A percentile compares a stretch with the other conserved stretches of the same genome.
These are phyloP conservation scores for Fissipunctia ypsillon DNA, from an alignment of 2,888 invertebrate genomes.

Conservation along the genomic window DNA sequence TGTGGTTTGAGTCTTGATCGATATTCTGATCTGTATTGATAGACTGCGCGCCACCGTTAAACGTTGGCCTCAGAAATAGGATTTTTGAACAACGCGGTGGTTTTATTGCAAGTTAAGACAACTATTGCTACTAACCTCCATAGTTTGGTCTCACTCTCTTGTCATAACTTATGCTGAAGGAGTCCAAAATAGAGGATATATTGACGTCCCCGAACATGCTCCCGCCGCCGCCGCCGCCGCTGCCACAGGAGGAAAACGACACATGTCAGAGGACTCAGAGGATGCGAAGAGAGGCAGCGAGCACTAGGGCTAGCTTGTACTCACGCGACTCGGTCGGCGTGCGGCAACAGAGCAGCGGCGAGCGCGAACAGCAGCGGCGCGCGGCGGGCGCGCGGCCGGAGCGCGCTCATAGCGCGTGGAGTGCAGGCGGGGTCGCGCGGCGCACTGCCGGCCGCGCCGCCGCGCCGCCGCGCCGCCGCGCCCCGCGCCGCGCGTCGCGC, in stretches of 20 bases:
- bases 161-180: constrained; percentile 98
- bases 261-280: constrained; percentile 49
- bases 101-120: not conserved
- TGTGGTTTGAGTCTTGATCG: constrained; percentile 22
- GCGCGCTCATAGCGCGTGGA: constrained; percentile 71
- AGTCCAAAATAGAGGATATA: constrained; percentile 97
- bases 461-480: constrained; percentile 16
- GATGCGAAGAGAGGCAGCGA: constrained; percentile 14
- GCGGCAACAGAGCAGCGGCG: constrained; percentile 74
- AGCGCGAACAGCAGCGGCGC: constrained; percentile 75
- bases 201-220: constrained; percentile 96
- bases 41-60: constrained; percentile 18
- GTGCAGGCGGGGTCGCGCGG: constrained; percentile 61
- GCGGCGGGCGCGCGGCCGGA: constrained; percentile 70
- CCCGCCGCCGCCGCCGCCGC: constrained; percentile 91
- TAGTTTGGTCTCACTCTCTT: constrained; percentile 99
- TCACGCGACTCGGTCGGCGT: constrained; percentile 77
- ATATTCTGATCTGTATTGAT: constrained; percentile 6
- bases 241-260: constrained; percentile 85
- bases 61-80: constrained; percentile 20
- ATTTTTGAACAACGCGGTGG: constrained; percentile 1
- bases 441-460: constrained; percentile 65
- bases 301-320: constrained; percentile 50
- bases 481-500: constrained; percentile 6
- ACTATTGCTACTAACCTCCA: constrained; percentile 92